phyloP scores from a whole-genome alignment of 2,113 vertebrate genomes.

The Bubo scandiacus region DNA sequence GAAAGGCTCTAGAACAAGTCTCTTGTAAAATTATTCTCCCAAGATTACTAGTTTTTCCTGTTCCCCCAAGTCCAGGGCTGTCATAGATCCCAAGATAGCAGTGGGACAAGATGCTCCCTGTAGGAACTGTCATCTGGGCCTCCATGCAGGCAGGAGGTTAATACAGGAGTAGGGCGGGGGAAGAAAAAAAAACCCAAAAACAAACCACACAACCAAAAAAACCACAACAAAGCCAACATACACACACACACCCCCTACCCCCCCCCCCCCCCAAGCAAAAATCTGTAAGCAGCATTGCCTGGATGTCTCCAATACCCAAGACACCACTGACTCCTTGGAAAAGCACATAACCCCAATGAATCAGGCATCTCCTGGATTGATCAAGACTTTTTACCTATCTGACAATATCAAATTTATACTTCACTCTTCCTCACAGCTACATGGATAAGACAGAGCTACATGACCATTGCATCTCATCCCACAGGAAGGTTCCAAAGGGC shows the following conservation, averaged over 20 bases:
- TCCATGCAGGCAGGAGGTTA: background rate
- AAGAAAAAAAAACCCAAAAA: background rate
- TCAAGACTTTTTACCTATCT: background rate
- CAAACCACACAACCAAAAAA: background rate
- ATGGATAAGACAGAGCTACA: background rate
- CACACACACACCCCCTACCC: no score
- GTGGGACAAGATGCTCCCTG: background rate
- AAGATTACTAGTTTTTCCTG: background rate
- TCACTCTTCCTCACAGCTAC: background rate
- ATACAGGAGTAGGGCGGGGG: background rate
- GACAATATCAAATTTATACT: background rate
- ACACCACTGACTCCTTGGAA: background rate
- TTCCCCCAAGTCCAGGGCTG: background rate
- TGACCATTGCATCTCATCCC: rapidly evolving
- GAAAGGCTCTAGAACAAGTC: background rate
- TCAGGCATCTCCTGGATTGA: background rate
- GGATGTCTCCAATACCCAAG: background rate
- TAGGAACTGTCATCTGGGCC: background rate
- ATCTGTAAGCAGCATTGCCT: background rate
- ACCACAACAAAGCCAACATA: no score
- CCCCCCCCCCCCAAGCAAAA: no score
- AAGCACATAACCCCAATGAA: background rate
- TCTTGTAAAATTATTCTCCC: background rate
- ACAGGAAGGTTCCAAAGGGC: background rate
- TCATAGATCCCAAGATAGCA: background rate